Evolutionary conservation across 2,113 vertebrate genomes (phyloP).

Genomic region (Microcebus tavaratra): DNA sequence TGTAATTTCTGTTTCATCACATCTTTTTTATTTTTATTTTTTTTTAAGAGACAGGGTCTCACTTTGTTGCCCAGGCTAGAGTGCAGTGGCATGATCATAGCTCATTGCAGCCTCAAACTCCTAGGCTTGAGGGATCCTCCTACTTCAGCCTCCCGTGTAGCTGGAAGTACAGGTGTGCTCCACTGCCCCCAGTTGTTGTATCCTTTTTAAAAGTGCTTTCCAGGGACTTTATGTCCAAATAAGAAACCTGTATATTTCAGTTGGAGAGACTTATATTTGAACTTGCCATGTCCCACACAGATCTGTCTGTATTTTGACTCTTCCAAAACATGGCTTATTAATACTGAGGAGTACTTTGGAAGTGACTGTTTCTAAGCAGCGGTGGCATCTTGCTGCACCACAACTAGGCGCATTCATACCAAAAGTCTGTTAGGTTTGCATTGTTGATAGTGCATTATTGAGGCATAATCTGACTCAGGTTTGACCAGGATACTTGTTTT

Average conservation of each 20-base stretch:
- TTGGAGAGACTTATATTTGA: neutral
- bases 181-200: neutral
- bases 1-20: neutral
- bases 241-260: neutral
- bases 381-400: neutral
- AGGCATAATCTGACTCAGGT: neutral
- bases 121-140: neutral
- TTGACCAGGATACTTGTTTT: neutral
- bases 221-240: neutral
- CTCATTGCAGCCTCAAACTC: neutral
- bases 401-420: neutral
- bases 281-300: neutral
- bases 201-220: neutral
- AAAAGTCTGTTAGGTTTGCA: neutral
- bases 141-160: neutral
- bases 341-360: neutral
- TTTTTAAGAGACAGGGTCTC: neutral
- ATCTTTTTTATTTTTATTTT: neutral
- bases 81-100: too few relatives aligned
- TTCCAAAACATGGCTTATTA: neutral
- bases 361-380: neutral
- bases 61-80: neutral
- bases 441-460: neutral
- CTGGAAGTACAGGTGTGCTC: neutral
- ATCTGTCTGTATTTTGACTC: neutral